Evolutionary conservation across 1,140 invertebrate genomes (phyloP), one percentile per base, ranked within the genome.

Genomic region (Tetragnatha versicolor): DNA sequence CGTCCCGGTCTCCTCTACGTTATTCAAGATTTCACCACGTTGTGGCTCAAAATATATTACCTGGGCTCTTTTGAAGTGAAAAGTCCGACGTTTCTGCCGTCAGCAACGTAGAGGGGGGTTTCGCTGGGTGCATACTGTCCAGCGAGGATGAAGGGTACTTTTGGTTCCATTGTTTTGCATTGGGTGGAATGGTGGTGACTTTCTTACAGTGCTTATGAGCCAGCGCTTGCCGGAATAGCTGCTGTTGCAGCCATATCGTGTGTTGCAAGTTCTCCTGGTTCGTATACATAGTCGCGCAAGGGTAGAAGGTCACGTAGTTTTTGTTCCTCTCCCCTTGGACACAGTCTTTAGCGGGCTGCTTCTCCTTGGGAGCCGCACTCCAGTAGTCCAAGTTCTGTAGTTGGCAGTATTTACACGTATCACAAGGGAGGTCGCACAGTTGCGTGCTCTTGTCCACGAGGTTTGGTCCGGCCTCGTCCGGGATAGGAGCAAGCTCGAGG

Each of bases 191-290:
- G 9, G 60, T 79, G 42, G 45, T 79, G 29, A 53, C 51, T 33
- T 79, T 79, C 31, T 79, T 79, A 20, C 65, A 73, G 80, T 87
- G 85, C 69, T 88, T 86, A 58, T 87, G 55, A 10, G 77, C 63
- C 66, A 84, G 51, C 3, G 89, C 88, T 82, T 90, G 89, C 45
- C 89, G 89, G 81, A 92, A 91, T 12, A 92, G 83, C 83, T 92
- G 89, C 81, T 93, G 91, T 81, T 93, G 91, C 3, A 92, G 85
- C 79, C 90, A 85, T 84, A 92, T 92, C 9, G 91, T 92, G 82
- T 92, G 90, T 80, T 92, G 89, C 17, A 93, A 84, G 83, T 92
- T 92, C 3, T 90, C 91, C 29, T 89, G 88, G 81, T 92, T 92
- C 6, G 91, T 93, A 84, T 92, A 92, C 91, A 92, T 92, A 0